Conservation (phyloP, 1,140 invertebrate species). For the Brachionus calyciflorus region DNA sequence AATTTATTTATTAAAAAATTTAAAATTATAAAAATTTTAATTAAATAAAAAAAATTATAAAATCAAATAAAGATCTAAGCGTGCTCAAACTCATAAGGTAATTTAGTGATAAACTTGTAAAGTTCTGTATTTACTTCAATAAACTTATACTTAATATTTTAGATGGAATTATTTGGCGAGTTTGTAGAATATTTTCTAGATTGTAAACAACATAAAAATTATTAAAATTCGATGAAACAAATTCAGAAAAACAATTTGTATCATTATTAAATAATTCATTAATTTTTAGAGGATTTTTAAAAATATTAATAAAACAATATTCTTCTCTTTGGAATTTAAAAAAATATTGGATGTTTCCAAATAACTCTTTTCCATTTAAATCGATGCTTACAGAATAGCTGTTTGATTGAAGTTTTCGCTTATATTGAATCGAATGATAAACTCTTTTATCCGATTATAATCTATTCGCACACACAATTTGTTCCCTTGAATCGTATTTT, state of each 20-base stretch:
- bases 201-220: background rate
- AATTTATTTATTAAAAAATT: background rate
- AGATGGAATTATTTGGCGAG: background rate
- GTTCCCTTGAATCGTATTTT: too few relatives aligned
- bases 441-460: too few relatives aligned
- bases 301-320: background rate
- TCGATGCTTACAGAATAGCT: background rate
- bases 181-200: background rate
- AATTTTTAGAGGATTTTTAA: background rate
- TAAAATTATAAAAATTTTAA: background rate
- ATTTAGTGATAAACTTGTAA: background rate
- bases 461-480: too few relatives aligned
- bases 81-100: conserved; percentile 10
- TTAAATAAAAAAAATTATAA: background rate
- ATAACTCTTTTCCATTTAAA: background rate
- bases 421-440: background rate
- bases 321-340: background rate
- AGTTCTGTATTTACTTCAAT: background rate
- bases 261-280: background rate
- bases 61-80: conserved; percentile 20
- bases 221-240: background rate
- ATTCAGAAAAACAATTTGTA: background rate
- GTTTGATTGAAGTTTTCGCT: background rate
- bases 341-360: background rate
- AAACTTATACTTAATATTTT: background rate